Percentiles rank a stretch among this genome's conserved stretches.
Conservation (phyloP, 2,113 vertebrate species). For the Colossoma macropomum region DNA sequence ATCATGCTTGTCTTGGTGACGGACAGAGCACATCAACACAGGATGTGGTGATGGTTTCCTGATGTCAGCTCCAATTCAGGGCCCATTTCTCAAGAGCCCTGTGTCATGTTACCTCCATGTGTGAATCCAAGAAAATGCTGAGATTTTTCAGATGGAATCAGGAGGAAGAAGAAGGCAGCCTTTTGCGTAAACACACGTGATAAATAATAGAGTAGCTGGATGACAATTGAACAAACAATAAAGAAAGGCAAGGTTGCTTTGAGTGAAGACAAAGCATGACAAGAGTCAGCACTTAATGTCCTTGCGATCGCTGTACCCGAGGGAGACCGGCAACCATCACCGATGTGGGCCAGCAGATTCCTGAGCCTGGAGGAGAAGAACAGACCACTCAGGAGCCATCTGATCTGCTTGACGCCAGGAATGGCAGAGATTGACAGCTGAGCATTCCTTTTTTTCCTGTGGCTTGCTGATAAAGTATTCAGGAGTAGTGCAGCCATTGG, state of each 20-base stretch:
- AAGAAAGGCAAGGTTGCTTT: constrained; percentile 69
- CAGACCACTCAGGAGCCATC: constrained; percentile 83
- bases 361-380: constrained; percentile 68
- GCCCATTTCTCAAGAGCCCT: constrained; percentile 57
- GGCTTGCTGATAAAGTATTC: constrained; percentile 54
- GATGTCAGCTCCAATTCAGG: constrained; percentile 57
- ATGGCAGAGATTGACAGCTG: constrained; percentile 68
- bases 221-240: constrained; percentile 53
- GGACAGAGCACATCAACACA: constrained; percentile 45
- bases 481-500: constrained; percentile 40
- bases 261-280: constrained; percentile 80
- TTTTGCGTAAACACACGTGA: constrained; percentile 29
- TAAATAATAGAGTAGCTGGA: constrained; percentile 51
- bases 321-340: constrained; percentile 66
- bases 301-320: constrained; percentile 70
- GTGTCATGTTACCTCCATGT: constrained; percentile 42
- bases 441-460: constrained; percentile 52
- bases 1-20: constrained; percentile 52
- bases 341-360: constrained; percentile 65
- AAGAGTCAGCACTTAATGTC: constrained; percentile 80
- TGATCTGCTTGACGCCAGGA: constrained; percentile 73
- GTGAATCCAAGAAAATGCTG: constrained; percentile 25
- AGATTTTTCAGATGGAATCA: constrained; percentile 29
- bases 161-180: constrained; percentile 4
- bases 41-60: constrained; percentile 36